Evolutionary conservation across 2,113 vertebrate genomes (phyloP).

Genomic region (Hemibagrus wyckioides): DNA sequence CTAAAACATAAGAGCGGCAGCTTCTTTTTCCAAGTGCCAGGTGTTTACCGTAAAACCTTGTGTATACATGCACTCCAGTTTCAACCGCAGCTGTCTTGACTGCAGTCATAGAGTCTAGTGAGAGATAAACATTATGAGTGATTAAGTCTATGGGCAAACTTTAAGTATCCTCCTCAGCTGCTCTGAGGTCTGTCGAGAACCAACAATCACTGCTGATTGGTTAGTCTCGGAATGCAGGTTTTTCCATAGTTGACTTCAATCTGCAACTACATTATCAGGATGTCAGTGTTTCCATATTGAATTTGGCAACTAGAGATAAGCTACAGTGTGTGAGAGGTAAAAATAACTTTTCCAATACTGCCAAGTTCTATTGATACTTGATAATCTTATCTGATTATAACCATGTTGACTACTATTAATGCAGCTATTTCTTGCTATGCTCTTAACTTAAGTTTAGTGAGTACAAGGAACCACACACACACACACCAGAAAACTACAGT

Average conservation of each 20-base stretch:
- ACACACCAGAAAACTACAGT: conserved; percentile 4
- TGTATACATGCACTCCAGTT: conserved; percentile 8
- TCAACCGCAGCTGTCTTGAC: conserved; percentile 16
- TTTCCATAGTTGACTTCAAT: neutral
- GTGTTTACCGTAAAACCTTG: conserved; percentile 15
- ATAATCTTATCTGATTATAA: neutral
- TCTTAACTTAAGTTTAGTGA: neutral
- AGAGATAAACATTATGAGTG: conserved; percentile 29
- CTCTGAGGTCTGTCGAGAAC: conserved; percentile 2
- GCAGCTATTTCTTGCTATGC: neutral
- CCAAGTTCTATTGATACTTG: neutral
- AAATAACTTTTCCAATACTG: neutral
- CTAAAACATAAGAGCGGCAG: neutral
- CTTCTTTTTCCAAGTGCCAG: conserved; percentile 9
- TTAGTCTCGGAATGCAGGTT: neutral
- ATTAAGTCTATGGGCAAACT: neutral
- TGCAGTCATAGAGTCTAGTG: conserved; percentile 15
- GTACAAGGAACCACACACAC: neutral
- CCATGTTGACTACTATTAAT: neutral
- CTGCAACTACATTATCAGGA: neutral
- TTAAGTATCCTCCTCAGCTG: neutral
- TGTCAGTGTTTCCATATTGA: neutral
- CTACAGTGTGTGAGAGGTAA: neutral
- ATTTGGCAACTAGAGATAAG: neutral
- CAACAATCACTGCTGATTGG: conserved; percentile 6